Conservation (phyloP, 2,888 invertebrate genomes). For the Campoletis raptor region DNA sequence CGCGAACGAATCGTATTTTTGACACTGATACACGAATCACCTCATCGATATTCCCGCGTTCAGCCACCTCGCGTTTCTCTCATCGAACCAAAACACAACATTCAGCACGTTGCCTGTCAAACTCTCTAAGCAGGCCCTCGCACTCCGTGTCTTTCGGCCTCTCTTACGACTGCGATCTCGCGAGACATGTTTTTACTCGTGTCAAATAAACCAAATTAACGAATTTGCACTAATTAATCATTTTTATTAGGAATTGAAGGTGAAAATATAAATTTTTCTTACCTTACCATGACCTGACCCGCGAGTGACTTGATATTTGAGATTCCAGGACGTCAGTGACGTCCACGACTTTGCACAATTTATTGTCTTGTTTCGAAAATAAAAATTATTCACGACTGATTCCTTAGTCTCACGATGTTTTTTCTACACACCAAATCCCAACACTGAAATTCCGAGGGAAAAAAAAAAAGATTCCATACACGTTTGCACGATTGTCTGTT, state of each 20-base stretch:
- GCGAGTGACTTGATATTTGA: conserved; percentile 71
- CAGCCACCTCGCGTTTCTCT: conserved; percentile 32
- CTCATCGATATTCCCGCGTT: conserved; percentile 15
- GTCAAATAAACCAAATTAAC: not conserved
- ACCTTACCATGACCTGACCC: conserved; percentile 83
- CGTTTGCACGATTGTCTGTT: not conserved
- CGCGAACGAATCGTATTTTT: conserved; percentile 10
- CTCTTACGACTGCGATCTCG: not conserved
- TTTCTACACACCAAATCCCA: not conserved
- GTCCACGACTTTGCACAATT: conserved; percentile 34
- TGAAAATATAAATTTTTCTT: conserved; percentile 67
- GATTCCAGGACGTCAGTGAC: conserved; percentile 63
- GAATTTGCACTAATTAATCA: not conserved
- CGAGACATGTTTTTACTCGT: conserved; percentile 5
- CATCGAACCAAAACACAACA: conserved; percentile 62
- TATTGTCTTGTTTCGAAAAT: conserved; percentile 12
- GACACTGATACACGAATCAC: not conserved
- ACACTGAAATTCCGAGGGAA: not conserved
- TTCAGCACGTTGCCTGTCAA: conserved; percentile 66
- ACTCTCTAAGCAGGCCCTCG: conserved; percentile 13
- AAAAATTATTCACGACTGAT: not conserved
- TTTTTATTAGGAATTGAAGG: not conserved
- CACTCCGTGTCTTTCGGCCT: not conserved
- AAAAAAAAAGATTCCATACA: not conserved
- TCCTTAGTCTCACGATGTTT: conserved; percentile 42